Evolutionary conservation across 2,888 invertebrate species (phyloP).

Genomic region (Linnaemya vulpina): DNA sequence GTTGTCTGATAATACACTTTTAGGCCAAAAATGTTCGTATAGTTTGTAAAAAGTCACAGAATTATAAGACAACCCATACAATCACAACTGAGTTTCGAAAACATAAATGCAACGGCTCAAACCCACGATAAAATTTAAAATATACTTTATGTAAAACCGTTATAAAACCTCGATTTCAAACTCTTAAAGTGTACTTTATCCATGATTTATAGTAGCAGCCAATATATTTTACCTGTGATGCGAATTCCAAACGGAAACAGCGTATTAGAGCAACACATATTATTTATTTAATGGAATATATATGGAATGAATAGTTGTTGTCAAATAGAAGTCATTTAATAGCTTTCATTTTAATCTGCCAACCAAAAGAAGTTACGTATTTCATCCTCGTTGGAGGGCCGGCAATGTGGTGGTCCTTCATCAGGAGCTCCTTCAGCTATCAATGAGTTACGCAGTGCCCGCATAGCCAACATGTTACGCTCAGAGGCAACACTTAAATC

Average conservation of each 20-base stretch:
- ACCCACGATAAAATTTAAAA: too few relatives aligned
- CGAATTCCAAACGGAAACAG: not conserved
- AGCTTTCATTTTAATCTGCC: constrained; percentile 71
- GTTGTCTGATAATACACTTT: too few relatives aligned
- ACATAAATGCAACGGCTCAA: too few relatives aligned
- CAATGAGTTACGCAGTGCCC: constrained; percentile 79
- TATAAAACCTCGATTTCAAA: too few relatives aligned
- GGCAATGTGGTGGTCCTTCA: constrained; percentile 86
- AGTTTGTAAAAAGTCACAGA: too few relatives aligned
- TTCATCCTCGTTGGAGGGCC: constrained; percentile 87
- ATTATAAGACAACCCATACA: too few relatives aligned
- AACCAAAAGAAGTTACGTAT: constrained; percentile 84
- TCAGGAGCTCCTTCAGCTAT: constrained; percentile 79
- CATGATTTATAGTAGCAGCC: too few relatives aligned
- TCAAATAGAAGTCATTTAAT: not conserved
- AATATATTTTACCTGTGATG: too few relatives aligned
- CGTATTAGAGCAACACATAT: not conserved
- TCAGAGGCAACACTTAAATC: constrained; percentile 85
- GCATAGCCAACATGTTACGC: constrained; percentile 84
- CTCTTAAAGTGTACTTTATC: too few relatives aligned
- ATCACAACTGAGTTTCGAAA: too few relatives aligned
- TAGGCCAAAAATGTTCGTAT: too few relatives aligned
- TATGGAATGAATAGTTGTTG: constrained; percentile 1
- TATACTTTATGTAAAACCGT: too few relatives aligned
- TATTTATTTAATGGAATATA: constrained; percentile 14